phyloP scores from a whole-genome alignment of 2,888 invertebrate species.

The Andrena dorsata region DNA sequence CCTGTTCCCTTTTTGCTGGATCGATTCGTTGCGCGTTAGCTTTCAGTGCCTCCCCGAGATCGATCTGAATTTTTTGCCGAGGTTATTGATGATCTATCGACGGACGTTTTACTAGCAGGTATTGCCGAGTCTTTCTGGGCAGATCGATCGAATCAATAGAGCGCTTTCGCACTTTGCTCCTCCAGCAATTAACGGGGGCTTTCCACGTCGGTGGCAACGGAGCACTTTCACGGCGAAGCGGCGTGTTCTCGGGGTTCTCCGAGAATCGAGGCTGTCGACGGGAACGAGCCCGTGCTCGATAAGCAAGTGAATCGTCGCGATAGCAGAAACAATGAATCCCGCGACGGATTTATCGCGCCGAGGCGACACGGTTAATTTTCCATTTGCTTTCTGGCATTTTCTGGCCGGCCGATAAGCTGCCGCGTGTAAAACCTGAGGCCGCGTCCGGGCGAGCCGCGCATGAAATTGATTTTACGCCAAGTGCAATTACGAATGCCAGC shows the following conservation, averaged over 20 bases:
- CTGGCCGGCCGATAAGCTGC: conserved; percentile 10
- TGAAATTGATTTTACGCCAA: conserved; percentile 60
- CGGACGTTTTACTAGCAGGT: conserved; percentile 6
- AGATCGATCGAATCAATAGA: conserved; percentile 3
- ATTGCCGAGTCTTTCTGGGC: not conserved
- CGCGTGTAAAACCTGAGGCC: conserved; percentile 17
- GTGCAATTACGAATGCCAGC: conserved; percentile 33
- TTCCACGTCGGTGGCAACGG: not conserved
- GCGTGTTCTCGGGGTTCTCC: not conserved
- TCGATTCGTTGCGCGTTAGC: not conserved
- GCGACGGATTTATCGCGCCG: not conserved
- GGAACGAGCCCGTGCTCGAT: not conserved
- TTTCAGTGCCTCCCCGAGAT: not conserved
- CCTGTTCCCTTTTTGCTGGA: not conserved
- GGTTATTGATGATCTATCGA: conserved; percentile 12
- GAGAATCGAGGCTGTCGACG: not conserved
- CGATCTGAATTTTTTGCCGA: not conserved
- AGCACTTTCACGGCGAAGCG: conserved; percentile 2
- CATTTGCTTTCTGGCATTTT: not conserved
- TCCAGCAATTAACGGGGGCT: not conserved
- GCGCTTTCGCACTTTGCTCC: not conserved
- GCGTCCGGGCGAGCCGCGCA: not conserved
- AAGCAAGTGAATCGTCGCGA: conserved; percentile 11
- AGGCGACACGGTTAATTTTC: conserved; percentile 25
- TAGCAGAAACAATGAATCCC: conserved; percentile 43